These are phyloP conservation scores for Cheilosia impressa DNA, from an alignment of 2,888 invertebrate species.

Conservation along the genomic window DNA sequence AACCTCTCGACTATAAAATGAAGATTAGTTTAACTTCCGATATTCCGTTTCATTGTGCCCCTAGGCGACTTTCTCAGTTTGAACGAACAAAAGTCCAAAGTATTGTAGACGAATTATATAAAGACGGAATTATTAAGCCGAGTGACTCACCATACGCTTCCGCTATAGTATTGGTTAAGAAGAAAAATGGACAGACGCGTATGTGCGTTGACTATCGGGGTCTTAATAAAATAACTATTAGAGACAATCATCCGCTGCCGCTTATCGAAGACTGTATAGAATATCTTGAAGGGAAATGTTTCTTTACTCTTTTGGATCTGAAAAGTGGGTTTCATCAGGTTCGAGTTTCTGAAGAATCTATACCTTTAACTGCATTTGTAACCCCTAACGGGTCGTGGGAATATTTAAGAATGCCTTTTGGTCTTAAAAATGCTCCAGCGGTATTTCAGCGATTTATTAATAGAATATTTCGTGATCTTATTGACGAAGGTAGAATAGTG, in stretches of 20 bases:
- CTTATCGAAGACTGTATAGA: constrained; percentile 4
- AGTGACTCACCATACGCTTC: no score
- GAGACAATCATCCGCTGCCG: not conserved
- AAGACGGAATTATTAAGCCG: no score
- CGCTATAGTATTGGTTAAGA: no score
- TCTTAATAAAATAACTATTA: no score
- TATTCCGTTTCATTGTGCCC: no score
- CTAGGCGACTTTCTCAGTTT: no score
- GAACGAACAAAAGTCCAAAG: no score
- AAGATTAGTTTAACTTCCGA: no score
- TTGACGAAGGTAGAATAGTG: not conserved
- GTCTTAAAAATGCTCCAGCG: constrained; percentile 1
- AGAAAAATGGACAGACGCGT: no score
- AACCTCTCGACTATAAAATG: no score
- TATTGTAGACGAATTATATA: no score
- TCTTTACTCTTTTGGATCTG: not conserved
- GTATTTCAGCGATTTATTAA: constrained; percentile 7
- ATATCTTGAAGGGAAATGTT: not conserved
- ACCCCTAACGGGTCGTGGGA: not conserved
- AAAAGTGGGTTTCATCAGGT: constrained; percentile 6
- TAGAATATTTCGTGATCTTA: not conserved
- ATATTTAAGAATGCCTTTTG: constrained; percentile 13
- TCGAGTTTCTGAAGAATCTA: not conserved
- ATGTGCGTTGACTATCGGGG: no score
- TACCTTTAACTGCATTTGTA: constrained; percentile 2